Base-by-base conservation (phyloP, 2,888 invertebrate genomes). In the Diplazon laetatorius region DNA sequence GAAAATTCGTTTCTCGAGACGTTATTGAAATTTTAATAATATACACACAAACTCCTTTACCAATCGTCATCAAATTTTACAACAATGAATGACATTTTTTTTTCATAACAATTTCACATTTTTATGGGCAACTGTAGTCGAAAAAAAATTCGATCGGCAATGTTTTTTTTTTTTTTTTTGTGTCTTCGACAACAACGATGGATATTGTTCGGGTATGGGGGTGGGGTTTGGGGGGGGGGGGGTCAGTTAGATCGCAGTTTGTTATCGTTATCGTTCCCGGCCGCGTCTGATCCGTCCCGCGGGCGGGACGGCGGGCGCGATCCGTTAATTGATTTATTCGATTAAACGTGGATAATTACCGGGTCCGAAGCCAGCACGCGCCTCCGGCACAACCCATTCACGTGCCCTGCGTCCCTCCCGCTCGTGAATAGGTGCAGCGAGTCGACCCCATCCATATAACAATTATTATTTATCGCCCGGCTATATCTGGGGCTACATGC, bases 261-360 rank as follows among this genome's bases (percentile, higher is more conserved):
- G 76, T 80, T 80, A 82, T 78, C 80, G 73, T 81, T 80, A 80
- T 78, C 75, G 71, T 6, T 68, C 57, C 62, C 71, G 55, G 25
- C 65, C 52, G 63, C 37, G 20, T 76, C 46, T 50, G 37, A 16
- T 18, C 46, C 46, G 59, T 74, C 73, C 74, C 63, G 63, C 46
- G 62, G 76, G 72, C 84, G 73, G 12, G 42, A 2, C 30, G 55
- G 55, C 14, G 30, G 30, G 55, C 30, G 46, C 82, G 81, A 85
- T 83, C 80, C 85, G 79, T 77, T 88, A 88, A 89, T 89, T 88
- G 87, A 88, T 89, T 88, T 87, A 87, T 88, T 84, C 86, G 86
- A 86, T 86, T 85, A 83, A 84, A 85, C 83, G 81, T 76, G 83
- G 83, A 85, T 87, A 86, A 84, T 84, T 82, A 85, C 80, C 83